phyloP scores from a whole-genome alignment of 2,797 vertebrate species.

The Pseudocheirus occidentalis region DNA sequence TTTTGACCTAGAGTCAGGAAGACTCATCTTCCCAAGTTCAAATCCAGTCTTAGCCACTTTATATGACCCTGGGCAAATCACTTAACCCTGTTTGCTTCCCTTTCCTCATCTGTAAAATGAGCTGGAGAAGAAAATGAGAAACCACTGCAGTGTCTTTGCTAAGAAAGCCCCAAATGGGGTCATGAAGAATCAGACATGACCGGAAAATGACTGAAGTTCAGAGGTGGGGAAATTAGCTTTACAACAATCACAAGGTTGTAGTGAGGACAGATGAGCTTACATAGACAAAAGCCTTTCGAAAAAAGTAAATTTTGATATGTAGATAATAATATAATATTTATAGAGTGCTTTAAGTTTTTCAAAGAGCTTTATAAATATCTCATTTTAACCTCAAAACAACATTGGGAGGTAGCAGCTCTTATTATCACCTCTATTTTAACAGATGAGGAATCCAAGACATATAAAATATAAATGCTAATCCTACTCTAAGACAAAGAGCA shows the following conservation, averaged over 20 bases:
- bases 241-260: not conserved
- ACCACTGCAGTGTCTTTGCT: not conserved
- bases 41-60: not conserved
- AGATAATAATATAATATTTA: not conserved
- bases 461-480: not conserved
- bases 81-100: not conserved
- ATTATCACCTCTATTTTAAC: not conserved
- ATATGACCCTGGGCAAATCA: not conserved
- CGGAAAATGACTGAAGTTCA: not conserved
- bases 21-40: not conserved
- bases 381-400: not conserved
- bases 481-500: not conserved
- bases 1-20: not conserved
- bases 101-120: not conserved
- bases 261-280: not conserved
- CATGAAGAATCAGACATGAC: not conserved
- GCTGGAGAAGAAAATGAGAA: not conserved
- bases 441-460: not conserved
- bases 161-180: not conserved
- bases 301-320: not conserved
- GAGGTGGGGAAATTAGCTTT: not conserved
- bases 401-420: not conserved
- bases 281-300: not conserved
- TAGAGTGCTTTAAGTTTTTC: not conserved
- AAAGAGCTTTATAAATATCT: not conserved